phyloP scores from a whole-genome alignment of 2,113 vertebrate species.

The Cyprinodon brontotheroides region DNA sequence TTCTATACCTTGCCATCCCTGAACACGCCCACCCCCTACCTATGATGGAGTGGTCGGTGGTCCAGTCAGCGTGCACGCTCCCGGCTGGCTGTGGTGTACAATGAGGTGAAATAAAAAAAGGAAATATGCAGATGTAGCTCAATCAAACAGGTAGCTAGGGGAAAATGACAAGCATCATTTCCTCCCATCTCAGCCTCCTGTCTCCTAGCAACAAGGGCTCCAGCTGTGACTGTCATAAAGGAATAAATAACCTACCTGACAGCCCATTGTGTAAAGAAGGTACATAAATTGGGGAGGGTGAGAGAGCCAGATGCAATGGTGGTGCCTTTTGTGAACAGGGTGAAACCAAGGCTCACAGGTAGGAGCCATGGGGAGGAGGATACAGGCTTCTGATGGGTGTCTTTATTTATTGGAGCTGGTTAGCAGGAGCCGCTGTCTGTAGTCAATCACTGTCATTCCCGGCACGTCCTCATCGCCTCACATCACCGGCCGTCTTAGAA shows the following conservation, averaged over 20 bases:
- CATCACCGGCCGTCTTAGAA: slow-evolving; percentile 29
- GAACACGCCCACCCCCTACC: slow-evolving; percentile 44
- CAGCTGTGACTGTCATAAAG: slow-evolving; percentile 60
- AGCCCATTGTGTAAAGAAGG: slow-evolving; percentile 41
- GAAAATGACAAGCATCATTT: slow-evolving; percentile 50
- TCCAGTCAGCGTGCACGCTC: slow-evolving; percentile 7
- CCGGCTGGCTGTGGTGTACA: slow-evolving; percentile 50
- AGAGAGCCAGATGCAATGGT: slow-evolving; percentile 13
- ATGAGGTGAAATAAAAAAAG: neutral
- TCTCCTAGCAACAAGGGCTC: slow-evolving; percentile 68
- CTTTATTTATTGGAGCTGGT: neutral
- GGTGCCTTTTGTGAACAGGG: slow-evolving; percentile 40
- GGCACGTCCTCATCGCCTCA: slow-evolving; percentile 67
- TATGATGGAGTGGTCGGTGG: slow-evolving; percentile 53
- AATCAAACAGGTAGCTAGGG: slow-evolving; percentile 72
- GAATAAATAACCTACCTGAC: slow-evolving; percentile 66
- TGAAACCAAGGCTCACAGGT: slow-evolving; percentile 22
- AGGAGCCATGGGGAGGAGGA: slow-evolving; percentile 14
- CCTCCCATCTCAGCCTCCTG: slow-evolving; percentile 50
- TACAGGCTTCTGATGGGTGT: slow-evolving; percentile 20
- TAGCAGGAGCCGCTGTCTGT: slow-evolving; percentile 47
- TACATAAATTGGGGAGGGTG: slow-evolving; percentile 9
- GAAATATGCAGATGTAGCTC: slow-evolving; percentile 24
- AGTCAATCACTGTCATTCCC: slow-evolving; percentile 73
- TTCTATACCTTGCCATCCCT: slow-evolving; percentile 56